Evolutionary conservation across 2,797 vertebrate genomes (phyloP), one percentile per base, ranked within the genome.

Genomic region (Sciaenops ocellatus): DNA sequence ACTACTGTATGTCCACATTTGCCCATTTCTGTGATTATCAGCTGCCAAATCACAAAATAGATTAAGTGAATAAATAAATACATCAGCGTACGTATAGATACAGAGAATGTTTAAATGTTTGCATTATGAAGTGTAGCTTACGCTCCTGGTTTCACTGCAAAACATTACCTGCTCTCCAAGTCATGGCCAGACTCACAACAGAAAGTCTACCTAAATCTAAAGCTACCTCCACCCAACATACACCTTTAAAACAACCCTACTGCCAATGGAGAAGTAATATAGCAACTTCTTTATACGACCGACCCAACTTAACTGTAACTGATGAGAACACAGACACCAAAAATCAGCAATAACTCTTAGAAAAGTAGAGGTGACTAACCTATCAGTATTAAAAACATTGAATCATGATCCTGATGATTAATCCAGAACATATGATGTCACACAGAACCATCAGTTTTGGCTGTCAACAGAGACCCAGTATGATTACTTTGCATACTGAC

Each of bases 221-320:
- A 75, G 16, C 74, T 72, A 80, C 85, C 61, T 81, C 63, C 47
- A 34, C 13, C 42, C n/a, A 51, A 47, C 41, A 63, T 47, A 67
- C 47, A 52, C 61, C 22, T 42, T 52, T 50, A 80, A n/a, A 52
- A 47, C 28, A 61, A 28, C 20, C 26, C 13, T 22, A 3, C 15
- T 24, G 24, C 41, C 18, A 62, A 7, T 47, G 69, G 22, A 15
- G 17, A 38, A 30, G 11, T 48, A 6, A 26, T 20, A 16, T 48
- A 60, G n/a, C 16, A 3, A 24, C 22, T 42, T 61, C 4, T 72
- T 59, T 13, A 13, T 18, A 44, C 38, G 20, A 61, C 41, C 1
- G 10, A 41, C 38, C 11, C 8, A 18, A 16, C 30, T 17, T 24
- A 20, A 1, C 15, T 22, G 22, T 42, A 2, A 20, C 3, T 50